Evolutionary conservation across 2,797 vertebrate genomes (phyloP).

Genomic region (Epinephelus awoara): DNA sequence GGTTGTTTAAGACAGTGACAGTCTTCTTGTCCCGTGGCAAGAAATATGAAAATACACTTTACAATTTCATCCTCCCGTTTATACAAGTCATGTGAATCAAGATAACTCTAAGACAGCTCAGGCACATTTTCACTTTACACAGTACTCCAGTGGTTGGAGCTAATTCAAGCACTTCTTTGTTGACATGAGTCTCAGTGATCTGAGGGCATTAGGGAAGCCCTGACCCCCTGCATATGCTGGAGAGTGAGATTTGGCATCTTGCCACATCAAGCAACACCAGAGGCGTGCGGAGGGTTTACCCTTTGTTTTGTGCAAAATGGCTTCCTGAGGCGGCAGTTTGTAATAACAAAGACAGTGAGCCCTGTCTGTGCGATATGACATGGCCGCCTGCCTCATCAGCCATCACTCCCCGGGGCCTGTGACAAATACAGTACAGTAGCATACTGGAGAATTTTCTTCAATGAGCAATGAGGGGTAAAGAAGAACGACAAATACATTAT

Average conservation of each 20-base stretch:
- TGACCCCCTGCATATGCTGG: conserved; percentile 52
- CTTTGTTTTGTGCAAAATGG: conserved; percentile 82
- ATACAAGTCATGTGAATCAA: neutral
- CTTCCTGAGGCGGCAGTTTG: conserved; percentile 78
- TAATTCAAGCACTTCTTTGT: conserved; percentile 67
- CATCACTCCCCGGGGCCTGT: conserved; percentile 39
- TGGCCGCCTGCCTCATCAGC: conserved; percentile 61
- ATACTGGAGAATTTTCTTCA: conserved; percentile 34
- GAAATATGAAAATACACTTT: neutral
- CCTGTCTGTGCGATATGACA: conserved; percentile 64
- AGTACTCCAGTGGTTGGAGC: conserved; percentile 11
- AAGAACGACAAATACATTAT: neutral
- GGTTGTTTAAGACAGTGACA: neutral
- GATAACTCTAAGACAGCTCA: neutral
- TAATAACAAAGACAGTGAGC: conserved; percentile 68
- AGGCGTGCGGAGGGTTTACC: conserved; percentile 63
- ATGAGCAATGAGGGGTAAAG: conserved; percentile 22
- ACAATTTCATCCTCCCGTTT: neutral
- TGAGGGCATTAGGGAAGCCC: conserved; percentile 63
- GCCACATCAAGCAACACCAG: conserved; percentile 67
- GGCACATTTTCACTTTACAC: neutral
- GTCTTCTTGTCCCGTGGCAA: neutral
- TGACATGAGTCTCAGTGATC: conserved; percentile 70
- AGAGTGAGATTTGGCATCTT: conserved; percentile 64
- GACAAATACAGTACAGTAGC: conserved; percentile 22